These are phyloP conservation scores for Enteromius radiatus DNA, from an alignment of 2,797 vertebrate genomes.

Conservation along the genomic window DNA sequence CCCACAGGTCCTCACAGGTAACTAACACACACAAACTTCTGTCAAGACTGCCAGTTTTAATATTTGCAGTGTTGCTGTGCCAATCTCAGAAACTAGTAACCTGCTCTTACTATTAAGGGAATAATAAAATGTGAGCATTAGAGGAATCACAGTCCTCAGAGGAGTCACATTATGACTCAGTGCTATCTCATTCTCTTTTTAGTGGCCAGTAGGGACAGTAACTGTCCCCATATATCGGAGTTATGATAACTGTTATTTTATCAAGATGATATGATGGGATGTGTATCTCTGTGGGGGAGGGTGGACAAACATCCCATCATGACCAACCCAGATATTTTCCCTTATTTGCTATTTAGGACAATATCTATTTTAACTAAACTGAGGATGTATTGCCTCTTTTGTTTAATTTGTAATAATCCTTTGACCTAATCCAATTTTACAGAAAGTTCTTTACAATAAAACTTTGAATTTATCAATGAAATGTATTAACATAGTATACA, in stretches of 20 bases:
- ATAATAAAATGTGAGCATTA: constrained; percentile 34
- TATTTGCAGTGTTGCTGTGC: not conserved
- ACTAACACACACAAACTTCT: not conserved
- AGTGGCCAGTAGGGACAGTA: constrained; percentile 14
- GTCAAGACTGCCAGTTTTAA: not conserved
- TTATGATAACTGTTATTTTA: constrained; percentile 35
- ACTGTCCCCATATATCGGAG: constrained; percentile 1
- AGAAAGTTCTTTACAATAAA: not conserved
- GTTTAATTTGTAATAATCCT: not conserved
- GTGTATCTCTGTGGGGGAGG: not conserved
- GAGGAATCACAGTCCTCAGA: constrained; percentile 28
- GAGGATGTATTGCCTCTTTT: not conserved
- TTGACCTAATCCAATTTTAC: not conserved
- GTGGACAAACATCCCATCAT: too few species aligned
- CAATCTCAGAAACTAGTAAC: not conserved
- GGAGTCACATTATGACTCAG: constrained; percentile 14
- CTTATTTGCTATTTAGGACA: constrained; percentile 10
- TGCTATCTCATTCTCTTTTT: constrained; percentile 26
- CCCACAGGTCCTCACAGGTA: constrained; percentile 90
- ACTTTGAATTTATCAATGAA: not conserved
- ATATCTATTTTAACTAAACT: not conserved
- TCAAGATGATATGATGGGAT: constrained; percentile 7
- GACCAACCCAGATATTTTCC: not conserved
- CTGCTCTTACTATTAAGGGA: not conserved
- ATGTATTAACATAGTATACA: not conserved